Conservation (phyloP, 2,888 invertebrate species). For the Sipha maydis region DNA sequence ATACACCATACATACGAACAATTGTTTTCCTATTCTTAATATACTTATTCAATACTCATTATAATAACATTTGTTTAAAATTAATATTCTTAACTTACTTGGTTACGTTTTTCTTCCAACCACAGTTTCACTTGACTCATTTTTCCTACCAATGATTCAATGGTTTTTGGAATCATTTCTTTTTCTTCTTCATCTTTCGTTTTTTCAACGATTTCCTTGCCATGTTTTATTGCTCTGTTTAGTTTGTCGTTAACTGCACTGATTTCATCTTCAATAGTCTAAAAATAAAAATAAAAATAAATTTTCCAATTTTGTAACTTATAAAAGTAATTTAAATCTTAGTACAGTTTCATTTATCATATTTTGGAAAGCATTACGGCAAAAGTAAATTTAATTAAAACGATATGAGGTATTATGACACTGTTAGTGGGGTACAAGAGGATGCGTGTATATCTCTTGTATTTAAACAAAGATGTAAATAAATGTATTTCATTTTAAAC, state of each 20-base stretch:
- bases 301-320: not conserved
- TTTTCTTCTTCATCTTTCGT: conserved; percentile 82
- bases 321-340: not conserved
- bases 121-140: conserved; percentile 80
- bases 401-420: too few species aligned
- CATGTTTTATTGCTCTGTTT: conserved; percentile 82
- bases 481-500: too few species aligned
- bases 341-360: not conserved
- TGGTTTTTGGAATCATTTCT: conserved; percentile 78
- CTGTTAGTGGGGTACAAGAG: too few species aligned
- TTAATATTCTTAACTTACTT: conserved; percentile 67
- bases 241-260: conserved; percentile 78
- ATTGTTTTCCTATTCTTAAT: too few species aligned
- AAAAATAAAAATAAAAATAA: conserved; percentile 41
- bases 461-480: too few species aligned
- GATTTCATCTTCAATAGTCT: conserved; percentile 79
- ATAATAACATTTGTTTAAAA: not conserved
- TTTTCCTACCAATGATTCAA: conserved; percentile 81
- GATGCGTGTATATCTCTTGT: too few species aligned
- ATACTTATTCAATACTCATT: not conserved
- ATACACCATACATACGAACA: too few species aligned
- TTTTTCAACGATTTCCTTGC: conserved; percentile 81
- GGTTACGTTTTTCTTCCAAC: conserved; percentile 84
- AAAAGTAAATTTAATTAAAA: not conserved
- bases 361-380: not conserved